A percentile compares a stretch with the other conserved stretches of the same genome.
phyloP scores from a whole-genome alignment of 2,888 invertebrate species.

The Cetonia aurata region DNA sequence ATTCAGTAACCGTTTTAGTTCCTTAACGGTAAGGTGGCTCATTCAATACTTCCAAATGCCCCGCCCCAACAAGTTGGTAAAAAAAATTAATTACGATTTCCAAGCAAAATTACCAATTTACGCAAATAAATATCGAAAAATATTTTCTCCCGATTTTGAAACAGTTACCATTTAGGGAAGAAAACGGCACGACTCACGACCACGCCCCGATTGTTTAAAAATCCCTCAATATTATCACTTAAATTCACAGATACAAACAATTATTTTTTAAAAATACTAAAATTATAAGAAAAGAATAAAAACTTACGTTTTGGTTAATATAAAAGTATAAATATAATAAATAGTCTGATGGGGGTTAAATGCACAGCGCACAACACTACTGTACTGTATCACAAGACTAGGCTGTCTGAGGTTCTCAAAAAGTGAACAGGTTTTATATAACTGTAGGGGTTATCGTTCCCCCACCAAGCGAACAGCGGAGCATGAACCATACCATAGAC shows the following conservation, averaged over 20 bases:
- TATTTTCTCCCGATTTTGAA: background rate
- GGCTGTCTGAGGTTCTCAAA: slow-evolving; percentile 60
- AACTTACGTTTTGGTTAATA: slow-evolving; percentile 59
- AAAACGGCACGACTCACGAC: slow-evolving; percentile 14
- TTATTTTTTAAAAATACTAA: slow-evolving; percentile 7
- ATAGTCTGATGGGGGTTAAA: slow-evolving; percentile 48
- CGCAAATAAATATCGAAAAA: no score
- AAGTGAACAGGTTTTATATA: slow-evolving; percentile 67
- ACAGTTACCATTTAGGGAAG: background rate
- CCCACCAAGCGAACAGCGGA: slow-evolving; percentile 66
- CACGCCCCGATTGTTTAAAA: slow-evolving; percentile 51
- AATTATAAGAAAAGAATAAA: slow-evolving; percentile 22
- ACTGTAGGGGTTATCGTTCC: slow-evolving; percentile 71
- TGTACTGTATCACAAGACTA: slow-evolving; percentile 60
- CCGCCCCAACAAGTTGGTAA: slow-evolving; percentile 18
- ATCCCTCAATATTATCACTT: background rate
- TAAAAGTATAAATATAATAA: slow-evolving; percentile 57
- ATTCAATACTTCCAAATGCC: slow-evolving; percentile 27
- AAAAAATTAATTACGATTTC: background rate
- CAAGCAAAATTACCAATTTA: no score
- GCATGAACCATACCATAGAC: slow-evolving; percentile 64
- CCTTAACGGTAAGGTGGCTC: slow-evolving; percentile 24
- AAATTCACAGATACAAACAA: slow-evolving; percentile 18
- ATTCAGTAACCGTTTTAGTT: slow-evolving; percentile 13
- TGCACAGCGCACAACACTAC: slow-evolving; percentile 54